phyloP scores from a whole-genome alignment of 1,140 invertebrate species.

The Copidosoma floridanum region DNA sequence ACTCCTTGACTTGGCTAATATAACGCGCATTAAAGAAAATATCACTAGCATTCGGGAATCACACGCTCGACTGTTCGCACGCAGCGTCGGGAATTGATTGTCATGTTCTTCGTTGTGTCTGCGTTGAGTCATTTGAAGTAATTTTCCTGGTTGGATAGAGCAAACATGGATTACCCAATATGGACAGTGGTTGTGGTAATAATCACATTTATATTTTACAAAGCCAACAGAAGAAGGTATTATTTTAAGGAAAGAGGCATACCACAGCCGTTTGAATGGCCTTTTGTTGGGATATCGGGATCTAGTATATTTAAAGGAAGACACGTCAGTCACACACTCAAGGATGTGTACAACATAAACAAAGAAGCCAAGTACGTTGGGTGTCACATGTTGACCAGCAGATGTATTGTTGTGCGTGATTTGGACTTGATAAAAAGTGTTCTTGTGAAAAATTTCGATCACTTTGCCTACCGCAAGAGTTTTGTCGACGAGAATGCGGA shows the following conservation, averaged over 20 bases:
- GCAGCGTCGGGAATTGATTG: too few relatives aligned
- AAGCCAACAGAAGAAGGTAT: conserved; percentile 50
- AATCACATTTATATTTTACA: too few relatives aligned
- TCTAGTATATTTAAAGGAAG: background rate
- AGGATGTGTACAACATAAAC: background rate
- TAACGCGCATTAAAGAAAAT: too few relatives aligned
- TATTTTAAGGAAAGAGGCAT: conserved; percentile 28
- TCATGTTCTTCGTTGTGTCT: too few relatives aligned
- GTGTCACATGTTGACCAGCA: conserved; percentile 30
- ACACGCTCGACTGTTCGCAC: too few relatives aligned
- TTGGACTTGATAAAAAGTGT: conserved; percentile 66
- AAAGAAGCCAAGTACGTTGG: background rate
- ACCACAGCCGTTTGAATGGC: background rate
- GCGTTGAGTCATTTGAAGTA: too few relatives aligned
- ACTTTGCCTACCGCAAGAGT: conserved; percentile 59
- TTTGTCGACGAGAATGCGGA: conserved; percentile 52
- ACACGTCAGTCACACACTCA: background rate
- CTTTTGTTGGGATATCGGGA: background rate
- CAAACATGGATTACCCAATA: too few relatives aligned
- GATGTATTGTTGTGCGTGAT: conserved; percentile 61
- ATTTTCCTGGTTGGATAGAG: too few relatives aligned
- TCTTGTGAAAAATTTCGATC: conserved; percentile 65
- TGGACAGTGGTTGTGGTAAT: too few relatives aligned
- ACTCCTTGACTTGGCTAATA: too few relatives aligned
- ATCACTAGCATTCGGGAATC: too few relatives aligned